phyloP scores from a whole-genome alignment of 2,113 vertebrate genomes.

The Neofelis nebulosa region DNA sequence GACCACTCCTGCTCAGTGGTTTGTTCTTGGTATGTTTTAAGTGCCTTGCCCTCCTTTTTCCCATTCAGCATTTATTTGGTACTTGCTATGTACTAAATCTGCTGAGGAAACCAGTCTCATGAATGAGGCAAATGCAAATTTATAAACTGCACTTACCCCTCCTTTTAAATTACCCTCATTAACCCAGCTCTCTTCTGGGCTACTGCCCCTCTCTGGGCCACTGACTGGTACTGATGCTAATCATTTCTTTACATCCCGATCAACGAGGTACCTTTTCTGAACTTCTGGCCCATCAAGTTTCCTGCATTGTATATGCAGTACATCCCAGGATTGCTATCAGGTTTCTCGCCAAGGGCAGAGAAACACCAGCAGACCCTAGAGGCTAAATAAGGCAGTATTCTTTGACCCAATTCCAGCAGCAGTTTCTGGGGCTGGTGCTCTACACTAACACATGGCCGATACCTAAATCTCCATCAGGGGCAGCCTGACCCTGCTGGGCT shows the following conservation, averaged over 20 bases:
- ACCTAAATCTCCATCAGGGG: background rate
- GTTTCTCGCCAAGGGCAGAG: background rate
- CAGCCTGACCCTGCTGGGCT: background rate
- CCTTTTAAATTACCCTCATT: background rate
- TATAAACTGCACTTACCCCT: background rate
- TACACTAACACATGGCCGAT: background rate
- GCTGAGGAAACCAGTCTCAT: background rate
- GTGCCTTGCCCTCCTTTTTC: background rate
- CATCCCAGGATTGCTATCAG: background rate
- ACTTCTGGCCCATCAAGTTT: background rate
- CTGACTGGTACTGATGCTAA: background rate
- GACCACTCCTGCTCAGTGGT: background rate
- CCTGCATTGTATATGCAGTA: fast-evolving
- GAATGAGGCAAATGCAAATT: background rate
- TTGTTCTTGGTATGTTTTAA: background rate
- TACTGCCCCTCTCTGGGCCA: background rate
- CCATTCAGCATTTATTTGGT: background rate
- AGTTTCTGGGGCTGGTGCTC: background rate
- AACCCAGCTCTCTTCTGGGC: background rate
- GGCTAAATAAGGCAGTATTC: background rate
- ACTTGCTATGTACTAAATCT: background rate
- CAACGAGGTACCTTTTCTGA: background rate
- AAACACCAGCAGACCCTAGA: background rate
- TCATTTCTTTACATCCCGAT: background rate
- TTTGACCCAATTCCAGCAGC: background rate